Evolutionary conservation across 2,797 vertebrate species (phyloP), one percentile per base, ranked within the genome.

Genomic region (Siniperca undulata): DNA sequence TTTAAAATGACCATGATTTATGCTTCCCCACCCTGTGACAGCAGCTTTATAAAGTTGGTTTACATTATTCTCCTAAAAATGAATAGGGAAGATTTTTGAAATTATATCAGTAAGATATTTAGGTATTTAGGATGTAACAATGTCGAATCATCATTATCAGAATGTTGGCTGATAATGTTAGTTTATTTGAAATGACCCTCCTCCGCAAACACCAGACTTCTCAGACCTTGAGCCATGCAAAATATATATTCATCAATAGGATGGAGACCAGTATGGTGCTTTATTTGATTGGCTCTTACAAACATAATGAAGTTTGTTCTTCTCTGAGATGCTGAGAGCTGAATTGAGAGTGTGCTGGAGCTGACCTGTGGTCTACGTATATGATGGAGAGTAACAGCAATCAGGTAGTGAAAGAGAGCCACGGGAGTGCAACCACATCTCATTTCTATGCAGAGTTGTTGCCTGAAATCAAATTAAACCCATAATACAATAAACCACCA

Each of bases 401-500:
- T 13, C 68, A 74, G 72, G 84, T 77, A 59, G 48, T 48, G 34
- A 73, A 5, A 42, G 24, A 44, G 61, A 74, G 75, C 38, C 40
- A n/a, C n/a, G 58, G 22, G 55, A 75, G 53, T n/a, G 9, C 50
- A 22, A 42, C 38, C 44, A 10, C 19, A 16, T 38, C 59, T 82
- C 65, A 87, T 90, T 74, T 67, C 38, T 68, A 93, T 91, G 90
- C 87, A 87, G 38, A 74, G 59, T 69, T 82, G 68, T 81, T 79
- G 38, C 65, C 81, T 81, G 61, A 90, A 94, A 92, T 94, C 88
- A 93, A 94, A 95, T 95, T 92, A 94, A 91, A 92, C 70, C 87
- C 70, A 79, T 93, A 93, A 95, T 94, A 88, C 91, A 93, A 94
- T 95, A 93, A 92, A 91, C 75, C 78, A 64, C 50, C 30, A 67